These are phyloP conservation scores for Cremastobaeus sp. DNA, from an alignment of 2,888 invertebrate genomes.

Conservation along the genomic window DNA sequence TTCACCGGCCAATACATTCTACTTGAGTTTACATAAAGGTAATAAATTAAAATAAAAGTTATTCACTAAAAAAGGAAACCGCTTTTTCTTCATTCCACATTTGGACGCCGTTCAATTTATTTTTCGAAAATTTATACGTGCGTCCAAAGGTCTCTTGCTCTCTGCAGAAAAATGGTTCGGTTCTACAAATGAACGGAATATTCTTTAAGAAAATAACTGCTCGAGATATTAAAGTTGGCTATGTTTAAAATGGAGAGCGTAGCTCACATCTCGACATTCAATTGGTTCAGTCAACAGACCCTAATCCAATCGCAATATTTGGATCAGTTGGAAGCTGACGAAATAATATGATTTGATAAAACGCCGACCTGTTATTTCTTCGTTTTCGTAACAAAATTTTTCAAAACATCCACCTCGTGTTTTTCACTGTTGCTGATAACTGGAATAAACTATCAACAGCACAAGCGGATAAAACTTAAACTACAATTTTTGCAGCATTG, in stretches of 20 bases:
- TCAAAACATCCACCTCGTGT: no score
- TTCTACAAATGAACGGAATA: slow-evolving; percentile 10
- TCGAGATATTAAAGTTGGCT: slow-evolving; percentile 13
- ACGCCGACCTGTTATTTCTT: background rate
- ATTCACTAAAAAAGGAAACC: background rate
- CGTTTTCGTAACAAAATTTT: no score
- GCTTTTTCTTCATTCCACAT: background rate
- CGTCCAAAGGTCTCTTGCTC: slow-evolving; percentile 10
- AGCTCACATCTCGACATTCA: slow-evolving; percentile 1
- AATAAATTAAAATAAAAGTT: background rate
- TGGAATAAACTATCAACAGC: no score
- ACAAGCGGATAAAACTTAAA: slow-evolving; percentile 1
- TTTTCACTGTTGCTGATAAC: no score
- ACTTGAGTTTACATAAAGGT: background rate
- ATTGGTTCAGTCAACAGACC: slow-evolving; percentile 15
- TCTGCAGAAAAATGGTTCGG: slow-evolving; percentile 22
- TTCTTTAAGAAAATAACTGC: slow-evolving; percentile 18
- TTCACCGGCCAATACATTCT: slow-evolving; percentile 6
- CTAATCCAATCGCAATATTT: slow-evolving; percentile 23
- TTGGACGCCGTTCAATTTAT: slow-evolving; percentile 22
- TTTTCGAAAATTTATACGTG: slow-evolving; percentile 6
- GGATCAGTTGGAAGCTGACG: background rate
- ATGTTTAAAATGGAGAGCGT: slow-evolving; percentile 15
- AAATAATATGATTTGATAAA: no score
- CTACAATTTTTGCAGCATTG: slow-evolving; percentile 2